These are phyloP conservation scores for Aurelia sp. DNA, from an alignment of 30 jellyfish, hydroid and myxozoan genomes.

Conservation along the genomic window DNA sequence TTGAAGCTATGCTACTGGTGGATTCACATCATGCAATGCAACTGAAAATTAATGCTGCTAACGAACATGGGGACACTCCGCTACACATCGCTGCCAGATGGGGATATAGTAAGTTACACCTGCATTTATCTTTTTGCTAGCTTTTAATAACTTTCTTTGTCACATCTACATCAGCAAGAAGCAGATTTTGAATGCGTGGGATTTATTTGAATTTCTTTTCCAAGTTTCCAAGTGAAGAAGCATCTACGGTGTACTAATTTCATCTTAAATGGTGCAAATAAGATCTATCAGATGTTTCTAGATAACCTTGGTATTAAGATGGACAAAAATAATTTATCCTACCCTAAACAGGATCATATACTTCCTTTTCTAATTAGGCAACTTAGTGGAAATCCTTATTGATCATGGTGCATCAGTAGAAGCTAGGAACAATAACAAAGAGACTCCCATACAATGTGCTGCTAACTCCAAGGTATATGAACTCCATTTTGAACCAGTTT, in stretches of 20 bases:
- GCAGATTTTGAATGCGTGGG: too few relatives aligned
- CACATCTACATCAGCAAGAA: too few relatives aligned
- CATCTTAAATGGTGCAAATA: too few relatives aligned
- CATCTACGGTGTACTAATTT: too few relatives aligned
- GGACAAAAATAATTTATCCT: too few relatives aligned
- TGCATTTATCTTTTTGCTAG: not conserved
- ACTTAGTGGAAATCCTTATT: constrained; percentile 72
- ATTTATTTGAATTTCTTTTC: too few relatives aligned
- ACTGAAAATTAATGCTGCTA: constrained; percentile 71
- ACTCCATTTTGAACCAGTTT: not conserved
- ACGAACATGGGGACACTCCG: constrained; percentile 91
- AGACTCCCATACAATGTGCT: constrained; percentile 87
- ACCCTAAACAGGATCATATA: not conserved
- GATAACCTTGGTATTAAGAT: too few relatives aligned
- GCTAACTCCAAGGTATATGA: constrained; percentile 76
- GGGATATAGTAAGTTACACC: constrained; percentile 88
- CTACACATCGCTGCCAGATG: constrained; percentile 95
- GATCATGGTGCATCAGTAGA: constrained; percentile 92
- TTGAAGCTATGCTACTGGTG: constrained; percentile 43
- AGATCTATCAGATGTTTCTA: too few relatives aligned
- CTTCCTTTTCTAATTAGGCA: constrained; percentile 45
- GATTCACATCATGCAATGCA: constrained; percentile 12
- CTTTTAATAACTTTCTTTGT: too few relatives aligned
- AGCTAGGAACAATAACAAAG: constrained; percentile 76
- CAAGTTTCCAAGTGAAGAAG: too few relatives aligned